Base-by-base conservation (phyloP, 1,140 invertebrate genomes). In the Macrotrachela quadricornifera region DNA sequence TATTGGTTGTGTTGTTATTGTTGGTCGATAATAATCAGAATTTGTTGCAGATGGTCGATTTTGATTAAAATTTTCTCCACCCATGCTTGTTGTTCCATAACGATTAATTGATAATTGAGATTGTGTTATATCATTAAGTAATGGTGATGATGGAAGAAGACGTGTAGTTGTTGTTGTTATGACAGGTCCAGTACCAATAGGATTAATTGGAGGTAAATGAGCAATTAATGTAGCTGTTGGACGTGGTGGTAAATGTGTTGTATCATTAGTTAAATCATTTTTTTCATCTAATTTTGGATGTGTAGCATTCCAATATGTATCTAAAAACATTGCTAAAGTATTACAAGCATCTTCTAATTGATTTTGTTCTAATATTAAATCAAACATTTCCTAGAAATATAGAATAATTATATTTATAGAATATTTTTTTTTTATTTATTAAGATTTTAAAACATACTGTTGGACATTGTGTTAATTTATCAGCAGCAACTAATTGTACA, bases 401-500 rank as follows among this genome's bases (percentile, higher is more conserved):
- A 30, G 21, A 30, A 30, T 30, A 30, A 30, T 30, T 4, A n/a
- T n/a, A n/a, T n/a, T n/a, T n/a, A n/a, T n/a, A n/a, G n/a, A n/a
- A n/a, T 4, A 30, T 30, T 4, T 30, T 2, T 30, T 30, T 30
- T 4, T 30, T 30, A 4, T 30, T 30, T 30, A 2, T 30, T 30
- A 8, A 30, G 2, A 2, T 30, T 30, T 2, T 30, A 4, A 4
- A 30, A 30, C 21, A 30, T 30, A 30, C 21, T 4, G 8, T 78
- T 58, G 86, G 84, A 76, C 92, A 97, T 72, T 97, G 92, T 50
- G 85, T 80, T 64, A 99, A 73, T 71, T 99, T 99, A 70, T 99
- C 94, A 46, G 94, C 88, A 36, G 92, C 91, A 55, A 96, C 90
- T 84, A 97, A 85, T 76, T 99, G 94, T 59, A 97, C 91, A 67